Percentiles rank a stretch among this genome's conserved stretches.
These are phyloP conservation scores for Herpailurus yagouaroundi DNA, from an alignment of 2,113 vertebrate species.

Conservation along the genomic window DNA sequence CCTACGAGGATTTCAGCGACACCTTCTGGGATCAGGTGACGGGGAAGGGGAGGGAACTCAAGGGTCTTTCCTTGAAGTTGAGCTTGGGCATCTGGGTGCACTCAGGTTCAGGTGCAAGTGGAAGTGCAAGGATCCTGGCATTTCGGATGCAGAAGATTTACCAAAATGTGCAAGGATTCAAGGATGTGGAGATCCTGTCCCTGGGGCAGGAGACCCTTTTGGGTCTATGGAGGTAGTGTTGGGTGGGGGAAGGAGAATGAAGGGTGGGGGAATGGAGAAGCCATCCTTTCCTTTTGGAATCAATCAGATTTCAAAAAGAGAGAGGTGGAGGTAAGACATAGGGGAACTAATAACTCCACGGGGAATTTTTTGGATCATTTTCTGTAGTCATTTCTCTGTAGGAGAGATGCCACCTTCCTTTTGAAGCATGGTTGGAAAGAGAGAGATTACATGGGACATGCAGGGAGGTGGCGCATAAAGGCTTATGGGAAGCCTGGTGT, in stretches of 20 bases:
- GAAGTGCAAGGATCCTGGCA: not conserved
- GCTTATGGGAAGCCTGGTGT: not conserved
- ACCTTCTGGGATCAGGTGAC: conserved; percentile 72
- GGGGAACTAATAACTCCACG: not conserved
- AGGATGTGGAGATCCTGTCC: conserved; percentile 3
- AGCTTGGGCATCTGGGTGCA: not conserved
- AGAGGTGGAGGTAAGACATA: not conserved
- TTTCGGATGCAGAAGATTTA: conserved; percentile 73
- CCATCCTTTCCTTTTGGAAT: not conserved
- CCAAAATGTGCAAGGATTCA: not conserved
- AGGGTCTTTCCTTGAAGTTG: not conserved
- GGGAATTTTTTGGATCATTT: not conserved
- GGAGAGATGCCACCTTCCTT: not conserved
- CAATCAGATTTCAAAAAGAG: not conserved
- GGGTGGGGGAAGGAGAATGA: not conserved
- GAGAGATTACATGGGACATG: not conserved
- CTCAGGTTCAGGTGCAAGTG: not conserved
- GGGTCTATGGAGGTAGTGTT: not conserved
- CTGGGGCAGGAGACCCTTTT: conserved; percentile 66
- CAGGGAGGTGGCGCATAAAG: not conserved
- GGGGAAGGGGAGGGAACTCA: not conserved
- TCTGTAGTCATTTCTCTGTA: not conserved
- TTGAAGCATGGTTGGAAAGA: not conserved
- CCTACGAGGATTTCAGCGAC: not conserved
- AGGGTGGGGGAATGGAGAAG: not conserved